Percentiles rank a stretch among this genome's conserved stretches.
Conservation (phyloP, 2,113 vertebrate genomes). For the Stigmatopora argus region DNA sequence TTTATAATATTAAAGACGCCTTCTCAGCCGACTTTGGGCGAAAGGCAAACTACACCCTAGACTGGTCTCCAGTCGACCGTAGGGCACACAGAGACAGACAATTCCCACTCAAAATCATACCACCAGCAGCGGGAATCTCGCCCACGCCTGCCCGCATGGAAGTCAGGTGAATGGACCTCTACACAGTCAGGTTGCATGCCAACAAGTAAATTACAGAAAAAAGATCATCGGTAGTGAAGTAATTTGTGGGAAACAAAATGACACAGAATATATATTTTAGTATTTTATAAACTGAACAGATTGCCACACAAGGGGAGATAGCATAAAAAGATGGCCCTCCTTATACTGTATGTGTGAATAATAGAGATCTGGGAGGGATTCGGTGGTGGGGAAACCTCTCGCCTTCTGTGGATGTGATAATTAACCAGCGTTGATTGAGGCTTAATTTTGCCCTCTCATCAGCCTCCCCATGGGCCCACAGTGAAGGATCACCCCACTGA, state of each 20-base stretch:
- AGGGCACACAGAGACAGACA: too few species aligned
- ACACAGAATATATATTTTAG: not conserved
- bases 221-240: not conserved
- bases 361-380: slow-evolving; percentile 37
- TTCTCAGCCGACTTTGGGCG: too few species aligned
- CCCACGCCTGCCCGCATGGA: too few species aligned
- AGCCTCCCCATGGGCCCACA: slow-evolving; percentile 36
- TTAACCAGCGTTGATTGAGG: slow-evolving; percentile 67
- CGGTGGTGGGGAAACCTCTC: slow-evolving; percentile 37
- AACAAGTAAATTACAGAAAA: not conserved
- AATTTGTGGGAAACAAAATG: not conserved
- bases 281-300: not conserved
- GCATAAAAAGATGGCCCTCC: not conserved
- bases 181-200: not conserved
- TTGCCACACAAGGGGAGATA: not conserved
- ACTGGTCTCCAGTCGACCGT: too few species aligned
- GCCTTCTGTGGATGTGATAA: slow-evolving; percentile 61
- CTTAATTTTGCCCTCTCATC: slow-evolving; percentile 58
- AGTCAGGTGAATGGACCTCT: too few species aligned
- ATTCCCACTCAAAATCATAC: too few species aligned
- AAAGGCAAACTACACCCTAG: too few species aligned
- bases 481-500: slow-evolving; percentile 39
- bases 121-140: too few species aligned
- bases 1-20: too few species aligned
- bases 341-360: slow-evolving; percentile 7